phyloP scores from a whole-genome alignment of 2,113 vertebrate genomes.

The Natator depressus region DNA sequence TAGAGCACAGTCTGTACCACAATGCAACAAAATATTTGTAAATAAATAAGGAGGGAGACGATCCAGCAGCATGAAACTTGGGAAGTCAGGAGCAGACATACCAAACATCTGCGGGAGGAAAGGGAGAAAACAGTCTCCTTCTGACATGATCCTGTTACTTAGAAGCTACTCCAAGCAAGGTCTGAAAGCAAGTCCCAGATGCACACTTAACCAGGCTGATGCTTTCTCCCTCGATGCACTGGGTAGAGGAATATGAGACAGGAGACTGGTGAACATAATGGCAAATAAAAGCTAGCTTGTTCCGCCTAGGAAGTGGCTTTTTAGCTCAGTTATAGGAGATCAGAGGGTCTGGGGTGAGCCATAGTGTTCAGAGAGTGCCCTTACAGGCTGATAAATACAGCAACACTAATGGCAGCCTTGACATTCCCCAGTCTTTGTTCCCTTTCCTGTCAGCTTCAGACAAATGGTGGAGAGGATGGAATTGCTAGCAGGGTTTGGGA shows the following conservation, averaged over 20 bases:
- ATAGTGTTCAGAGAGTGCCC: slow-evolving; percentile 7
- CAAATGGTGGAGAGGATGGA: not conserved
- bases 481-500: not conserved
- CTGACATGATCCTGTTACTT: not conserved
- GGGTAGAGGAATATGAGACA: not conserved
- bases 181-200: not conserved
- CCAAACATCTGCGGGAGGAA: not conserved
- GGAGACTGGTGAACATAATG: slow-evolving; percentile 24
- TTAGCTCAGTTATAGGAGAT: slow-evolving; percentile 29
- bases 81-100: not conserved
- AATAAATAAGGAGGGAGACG: not conserved
- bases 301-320: slow-evolving; percentile 12
- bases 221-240: not conserved
- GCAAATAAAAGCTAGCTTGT: slow-evolving; percentile 11
- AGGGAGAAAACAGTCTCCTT: rapidly evolving
- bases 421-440: not conserved
- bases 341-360: slow-evolving; percentile 50
- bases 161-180: not conserved
- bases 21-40: not conserved
- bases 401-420: slow-evolving; percentile 37
- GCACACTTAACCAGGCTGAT: not conserved
- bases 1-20: rapidly evolving
- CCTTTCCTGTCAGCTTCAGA: not conserved
- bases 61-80: not conserved
- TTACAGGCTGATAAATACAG: slow-evolving; percentile 3